Conservation (phyloP, 2,113 vertebrate species). For the Eulacestoma nigropectus region DNA sequence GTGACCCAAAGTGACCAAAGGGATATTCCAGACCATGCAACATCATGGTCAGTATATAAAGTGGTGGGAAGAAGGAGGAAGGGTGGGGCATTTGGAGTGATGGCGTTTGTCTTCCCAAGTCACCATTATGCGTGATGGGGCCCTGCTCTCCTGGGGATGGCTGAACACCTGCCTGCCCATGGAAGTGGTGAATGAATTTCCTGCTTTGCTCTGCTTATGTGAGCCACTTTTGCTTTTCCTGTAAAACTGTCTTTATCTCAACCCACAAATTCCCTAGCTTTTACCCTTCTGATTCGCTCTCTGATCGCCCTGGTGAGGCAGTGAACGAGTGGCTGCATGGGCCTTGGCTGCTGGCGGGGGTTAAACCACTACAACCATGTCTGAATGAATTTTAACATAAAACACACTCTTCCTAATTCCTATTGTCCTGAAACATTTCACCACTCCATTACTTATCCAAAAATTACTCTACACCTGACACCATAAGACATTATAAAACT, state of each 20-base stretch:
- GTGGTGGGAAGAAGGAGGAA: not conserved
- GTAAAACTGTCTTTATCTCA: not conserved
- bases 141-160: not conserved
- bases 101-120: not conserved
- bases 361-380: not conserved
- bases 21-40: not conserved
- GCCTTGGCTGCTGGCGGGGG: not conserved
- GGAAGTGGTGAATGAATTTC: not conserved
- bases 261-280: not conserved
- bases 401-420: not conserved
- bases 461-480: not conserved
- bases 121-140: not conserved
- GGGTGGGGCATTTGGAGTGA: not conserved
- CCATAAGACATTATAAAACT: not conserved
- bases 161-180: not conserved
- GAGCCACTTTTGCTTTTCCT: not conserved
- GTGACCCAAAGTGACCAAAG: not conserved
- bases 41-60: not conserved
- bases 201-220: not conserved
- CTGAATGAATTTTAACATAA: not conserved
- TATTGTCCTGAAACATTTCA: not conserved
- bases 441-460: not conserved
- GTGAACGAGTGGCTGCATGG: fast-evolving
- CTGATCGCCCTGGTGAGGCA: not conserved
- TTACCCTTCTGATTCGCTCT: not conserved